Evolutionary conservation across 1,140 invertebrate genomes (phyloP), one percentile per base, ranked within the genome.

Genomic region (Drosophila tani): DNA sequence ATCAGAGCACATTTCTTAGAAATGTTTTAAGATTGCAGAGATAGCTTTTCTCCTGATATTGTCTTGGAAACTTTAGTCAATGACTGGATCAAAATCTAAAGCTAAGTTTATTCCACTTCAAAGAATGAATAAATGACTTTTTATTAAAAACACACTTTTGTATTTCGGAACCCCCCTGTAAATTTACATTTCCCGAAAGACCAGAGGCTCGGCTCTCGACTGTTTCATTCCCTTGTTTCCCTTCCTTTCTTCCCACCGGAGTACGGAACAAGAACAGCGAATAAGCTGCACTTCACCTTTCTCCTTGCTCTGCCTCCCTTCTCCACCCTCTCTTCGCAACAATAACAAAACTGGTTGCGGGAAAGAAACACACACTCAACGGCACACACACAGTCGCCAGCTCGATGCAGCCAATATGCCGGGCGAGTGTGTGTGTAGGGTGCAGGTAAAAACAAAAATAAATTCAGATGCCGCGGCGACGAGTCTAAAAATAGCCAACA

Each of bases 131-230:
- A 19, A 53, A 11, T 21, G 21, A 3, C 1, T 1, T 21, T 4
- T 2, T 15, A 38, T 38, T 17, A 43, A 53, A 41, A 32, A 53
- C 24, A 27, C 2, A 11, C 8, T 21, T n/a, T 15, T 41, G 7
- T n/a, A 24, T 27, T 40, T 32, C 7, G 17, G 17, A 40, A 3
- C 12, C 8, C 60, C 46, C 8, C 21, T 2, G 35, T 15, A 35
- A 63, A 57, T 63, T 80, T 75, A 58, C 59, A 69, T 81, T 75
- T 63, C 55, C 57, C 59, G 64, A 35, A 45, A 29, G 53, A 58
- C 55, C 24, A 80, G 81, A 58, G 70, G 76, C 80, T 83, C 75
- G 79, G 46, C 79, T 35, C 29, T 19, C 1, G n/a, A 24, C 27
- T 46, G 17, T 35, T 19, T 27, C 40, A 55, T 38, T 55, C 17